Base-by-base conservation (phyloP, 1,140 invertebrate species). In the Musca vetustissima region DNA sequence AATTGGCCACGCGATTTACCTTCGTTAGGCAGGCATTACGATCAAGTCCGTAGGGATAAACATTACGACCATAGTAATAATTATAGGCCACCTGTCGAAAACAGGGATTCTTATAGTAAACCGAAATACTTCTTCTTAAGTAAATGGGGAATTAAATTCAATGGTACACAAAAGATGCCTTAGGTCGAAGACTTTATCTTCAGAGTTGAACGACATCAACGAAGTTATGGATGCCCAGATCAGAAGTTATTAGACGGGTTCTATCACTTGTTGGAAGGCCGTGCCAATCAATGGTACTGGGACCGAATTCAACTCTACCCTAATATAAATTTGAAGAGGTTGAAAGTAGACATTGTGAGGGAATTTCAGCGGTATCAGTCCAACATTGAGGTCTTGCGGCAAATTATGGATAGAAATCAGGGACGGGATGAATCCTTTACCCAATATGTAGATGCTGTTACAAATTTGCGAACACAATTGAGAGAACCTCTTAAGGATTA, bases 131-230 rank as follows among this genome's bases (percentile, higher is more conserved):
- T 21, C 21, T 24, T 32, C 17, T n/a, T 66, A 32, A 14, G n/a
- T n/a, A 66, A 53, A 15, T 66, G 65, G 48, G 21, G 22, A 4
- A 19, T 66, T n/a, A 28, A 52, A 25, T 66, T 24, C 22, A 25
- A 53, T 22, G 65, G 48, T 24, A 52, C 48, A 7, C 15, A 17
- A 24, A 53, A 66, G 24, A 53, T 14, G 1, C 22, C 52, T 13
- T 4, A 24, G 9, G 50, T 66, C 15, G 65, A 66, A 52, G 49
- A 53, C 21, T 66, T 66, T 53, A 66, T 66, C 21, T 66, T 52
- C 32, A 14, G 65, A 7, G 24, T 66, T 13, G 50, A 66, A 25
- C 17, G 17, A 32, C 19, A 52, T 8, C 22, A 32, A 4, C 9
- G 19, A 8, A 21, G 48, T 17, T 53, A 52, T 53, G 48, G 24